Evolutionary conservation across 2,113 vertebrate genomes (phyloP), one percentile per base, ranked within the genome.

Genomic region (Bufo gargarizans): DNA sequence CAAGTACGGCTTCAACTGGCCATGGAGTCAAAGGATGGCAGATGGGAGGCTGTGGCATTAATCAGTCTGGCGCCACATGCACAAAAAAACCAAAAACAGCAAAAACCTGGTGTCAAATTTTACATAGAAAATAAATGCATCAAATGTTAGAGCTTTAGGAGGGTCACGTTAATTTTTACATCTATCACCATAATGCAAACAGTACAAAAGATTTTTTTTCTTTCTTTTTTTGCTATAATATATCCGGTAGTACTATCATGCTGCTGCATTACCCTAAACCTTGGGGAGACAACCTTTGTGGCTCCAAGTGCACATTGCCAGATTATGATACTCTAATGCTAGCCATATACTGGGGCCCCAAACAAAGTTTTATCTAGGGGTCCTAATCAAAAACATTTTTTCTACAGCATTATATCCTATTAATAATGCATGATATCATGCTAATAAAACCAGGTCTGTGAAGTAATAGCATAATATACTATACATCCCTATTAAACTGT

Each of bases 61-160:
- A 83, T 22, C 81, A 53, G 63, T 53, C 81, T 83, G 81, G 61
- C 61, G 63, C 81, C 63, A 69, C 61, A 13, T 33, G 33, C 33
- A 33, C 33, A 33, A 33, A 33, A 33, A 53, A 6, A 19, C 12
- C 33, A 83, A 67, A 11, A 49, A 83, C 20, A 69, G 45, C 20
- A 69, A 69, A 53, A 67, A 69, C 47, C 17, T 67, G 45, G 81
- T 47, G 59, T 82, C 80, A 82, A n/a, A 49, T 49, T 81, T 61
- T 82, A 45, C 59, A 63, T 61, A 63, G 33, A 59, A 14, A 43
- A 13, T 49, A 33, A 33, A 58, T 58, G 55, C 55, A 22, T 80
- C n/a, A 14, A 80, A 80, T 77, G 76, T 56, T 79, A n/a, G 49
- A 50, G 10, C 76, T 53, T 77, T 12, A 49, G n/a, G 47, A 50